Evolutionary conservation across 2,888 invertebrate species (phyloP), one percentile per base, ranked within the genome.

Genomic region (Drosophila fulvimacula): DNA sequence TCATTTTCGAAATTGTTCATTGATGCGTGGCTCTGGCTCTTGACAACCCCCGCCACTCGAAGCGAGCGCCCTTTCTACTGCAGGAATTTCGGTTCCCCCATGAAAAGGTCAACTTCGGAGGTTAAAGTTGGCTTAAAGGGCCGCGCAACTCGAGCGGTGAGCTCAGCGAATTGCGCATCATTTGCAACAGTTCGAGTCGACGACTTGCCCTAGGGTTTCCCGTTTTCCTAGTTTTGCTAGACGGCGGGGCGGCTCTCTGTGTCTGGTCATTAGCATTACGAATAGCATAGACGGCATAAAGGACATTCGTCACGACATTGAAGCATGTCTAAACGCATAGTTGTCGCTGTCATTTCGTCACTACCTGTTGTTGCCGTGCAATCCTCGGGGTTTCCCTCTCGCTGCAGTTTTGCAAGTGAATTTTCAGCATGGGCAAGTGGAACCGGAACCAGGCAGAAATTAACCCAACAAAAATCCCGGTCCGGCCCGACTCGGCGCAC

Each of bases 251-350:
- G 62, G 53, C 69, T 58, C 60, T 63, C 51, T 55, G 56, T 67
- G 52, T 65, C 53, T 61, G 60, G 57, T 71, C 73, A 81, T 84
- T 82, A 75, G 86, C 80, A 69, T 76, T 69, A 52, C 55, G 68
- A 59, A 58, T 42, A 63, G 61, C 51, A 30, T 11, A n/a, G 51
- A 41, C 51, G 27, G 32, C 19, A 57, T 38, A 62, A 62, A 53
- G 60, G 55, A 61, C 39, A 69, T 79, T 65, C 69, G 74, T 69
- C 71, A 73, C 71, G 65, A 69, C 69, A 65, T 59, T 65, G 61
- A 67, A 69, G 84, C 87, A 64, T 82, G 53, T 75, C 82, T 55
- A 48, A 76, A 87, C 73, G 69, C 58, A 60, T 64, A 76, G 84
- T 72, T 76, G 80, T 81, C 73, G 67, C 65, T 55, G 52, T 44